These are phyloP conservation scores for Miichthys miiuy DNA, from an alignment of 2,797 vertebrate genomes.

Conservation along the genomic window DNA sequence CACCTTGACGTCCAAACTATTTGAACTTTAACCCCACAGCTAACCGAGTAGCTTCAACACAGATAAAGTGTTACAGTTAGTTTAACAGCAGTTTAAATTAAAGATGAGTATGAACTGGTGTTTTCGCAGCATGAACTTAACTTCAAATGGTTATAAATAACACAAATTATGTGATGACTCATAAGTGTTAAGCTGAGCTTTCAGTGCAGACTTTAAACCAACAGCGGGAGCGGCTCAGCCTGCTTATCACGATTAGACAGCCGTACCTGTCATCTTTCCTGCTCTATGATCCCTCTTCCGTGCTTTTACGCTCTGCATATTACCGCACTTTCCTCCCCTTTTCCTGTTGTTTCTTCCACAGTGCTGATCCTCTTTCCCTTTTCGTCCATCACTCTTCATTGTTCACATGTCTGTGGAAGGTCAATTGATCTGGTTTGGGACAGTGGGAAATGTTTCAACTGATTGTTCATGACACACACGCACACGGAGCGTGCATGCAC, in stretches of 20 bases:
- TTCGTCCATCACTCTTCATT: conserved; percentile 74
- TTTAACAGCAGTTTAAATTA: not conserved
- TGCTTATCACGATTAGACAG: conserved; percentile 46
- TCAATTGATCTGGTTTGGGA: conserved; percentile 79
- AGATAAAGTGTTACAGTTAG: not conserved
- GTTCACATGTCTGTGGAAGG: conserved; percentile 74
- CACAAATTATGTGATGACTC: conserved; percentile 38
- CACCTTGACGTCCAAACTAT: not conserved
- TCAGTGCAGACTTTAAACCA: conserved; percentile 21
- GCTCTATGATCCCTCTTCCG: not conserved
- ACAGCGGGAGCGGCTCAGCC: conserved; percentile 38
- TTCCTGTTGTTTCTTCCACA: conserved; percentile 37
- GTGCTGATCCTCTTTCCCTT: conserved; percentile 55
- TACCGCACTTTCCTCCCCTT: conserved; percentile 22
- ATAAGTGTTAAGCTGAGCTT: conserved; percentile 34
- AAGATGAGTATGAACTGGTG: not conserved
- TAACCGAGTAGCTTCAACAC: not conserved
- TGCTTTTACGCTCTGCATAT: conserved; percentile 38
- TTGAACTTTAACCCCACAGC: not conserved
- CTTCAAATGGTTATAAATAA: conserved; percentile 27
- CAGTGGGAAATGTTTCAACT: conserved; percentile 75
- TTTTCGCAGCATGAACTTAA: conserved; percentile 12
- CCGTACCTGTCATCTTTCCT: conserved; percentile 47
- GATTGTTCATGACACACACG: conserved; percentile 72
- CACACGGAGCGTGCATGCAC: conserved; percentile 11